Percentiles rank a stretch among this genome's conserved stretches.
phyloP scores from a whole-genome alignment of 2,113 vertebrate species.

The Todiramphus chloris region DNA sequence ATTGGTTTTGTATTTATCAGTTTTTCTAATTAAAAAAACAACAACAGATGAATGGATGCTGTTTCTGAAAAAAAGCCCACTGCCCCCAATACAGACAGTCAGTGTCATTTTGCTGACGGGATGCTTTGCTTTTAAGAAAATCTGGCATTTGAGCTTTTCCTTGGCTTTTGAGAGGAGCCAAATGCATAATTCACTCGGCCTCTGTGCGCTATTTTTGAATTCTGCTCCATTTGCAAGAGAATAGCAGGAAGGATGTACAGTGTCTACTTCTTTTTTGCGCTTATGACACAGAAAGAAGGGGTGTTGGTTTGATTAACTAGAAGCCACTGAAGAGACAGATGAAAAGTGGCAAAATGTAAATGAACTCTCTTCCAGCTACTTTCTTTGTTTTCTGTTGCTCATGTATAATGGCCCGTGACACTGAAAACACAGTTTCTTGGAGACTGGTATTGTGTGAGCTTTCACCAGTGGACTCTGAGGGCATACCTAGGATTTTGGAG shows the following conservation, averaged over 20 bases:
- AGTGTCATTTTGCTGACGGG: constrained; percentile 53
- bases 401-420: not conserved
- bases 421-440: not conserved
- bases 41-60: constrained; percentile 52
- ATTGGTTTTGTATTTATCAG: constrained; percentile 57
- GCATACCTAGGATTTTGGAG: not conserved
- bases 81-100: constrained; percentile 9
- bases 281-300: constrained; percentile 24
- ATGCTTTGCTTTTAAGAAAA: constrained; percentile 65
- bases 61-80: constrained; percentile 43
- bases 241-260: constrained; percentile 56
- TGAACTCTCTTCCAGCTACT: not conserved
- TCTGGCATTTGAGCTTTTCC: constrained; percentile 63
- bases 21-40: constrained; percentile 55
- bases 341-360: constrained; percentile 56
- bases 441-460: not conserved
- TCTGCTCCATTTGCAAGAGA: constrained; percentile 72
- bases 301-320: constrained; percentile 54
- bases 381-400: not conserved
- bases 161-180: constrained; percentile 66
- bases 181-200: constrained; percentile 61
- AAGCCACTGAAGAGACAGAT: constrained; percentile 17
- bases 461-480: not conserved
- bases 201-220: constrained; percentile 57
- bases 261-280: constrained; percentile 22